Evolutionary conservation across 2,113 vertebrate genomes (phyloP).

Genomic region (Isichthys henryi): DNA sequence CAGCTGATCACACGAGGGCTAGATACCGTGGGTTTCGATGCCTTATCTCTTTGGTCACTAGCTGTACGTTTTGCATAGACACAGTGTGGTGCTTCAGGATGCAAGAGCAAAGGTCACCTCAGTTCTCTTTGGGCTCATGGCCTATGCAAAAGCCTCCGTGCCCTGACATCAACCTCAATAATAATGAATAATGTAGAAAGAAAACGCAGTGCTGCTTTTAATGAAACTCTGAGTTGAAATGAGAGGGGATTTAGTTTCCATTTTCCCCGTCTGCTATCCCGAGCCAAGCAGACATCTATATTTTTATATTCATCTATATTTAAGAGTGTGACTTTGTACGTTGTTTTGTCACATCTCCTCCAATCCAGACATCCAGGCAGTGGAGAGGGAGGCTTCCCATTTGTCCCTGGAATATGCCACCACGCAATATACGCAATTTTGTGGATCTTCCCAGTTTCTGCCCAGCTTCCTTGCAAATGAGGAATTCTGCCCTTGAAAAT

Average conservation of each 20-base stretch:
- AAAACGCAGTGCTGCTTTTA: neutral
- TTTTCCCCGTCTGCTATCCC: neutral
- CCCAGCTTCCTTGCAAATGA: slow-evolving; percentile 51
- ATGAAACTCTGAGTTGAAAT: neutral
- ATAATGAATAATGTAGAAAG: neutral
- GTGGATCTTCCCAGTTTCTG: slow-evolving; percentile 16
- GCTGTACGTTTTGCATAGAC: neutral
- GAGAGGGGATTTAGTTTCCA: neutral
- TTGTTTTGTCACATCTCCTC: neutral
- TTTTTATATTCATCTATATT: neutral
- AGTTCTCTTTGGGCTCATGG: neutral
- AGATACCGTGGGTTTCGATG: neutral
- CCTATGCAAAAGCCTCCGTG: neutral
- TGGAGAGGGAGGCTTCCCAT: slow-evolving; percentile 29
- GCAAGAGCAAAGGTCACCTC: neutral
- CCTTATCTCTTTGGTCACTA: neutral
- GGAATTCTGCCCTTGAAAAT: slow-evolving; percentile 57
- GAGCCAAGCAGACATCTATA: neutral
- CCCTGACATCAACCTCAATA: neutral
- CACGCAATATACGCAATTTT: neutral
- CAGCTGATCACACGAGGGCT: neutral
- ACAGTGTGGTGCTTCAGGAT: neutral
- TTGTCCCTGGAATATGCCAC: slow-evolving; percentile 26
- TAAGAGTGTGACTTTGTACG: neutral
- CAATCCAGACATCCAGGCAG: slow-evolving; percentile 26